Conservation (phyloP, 2,888 invertebrate genomes). For the Ommatoiulus sabulosus region DNA sequence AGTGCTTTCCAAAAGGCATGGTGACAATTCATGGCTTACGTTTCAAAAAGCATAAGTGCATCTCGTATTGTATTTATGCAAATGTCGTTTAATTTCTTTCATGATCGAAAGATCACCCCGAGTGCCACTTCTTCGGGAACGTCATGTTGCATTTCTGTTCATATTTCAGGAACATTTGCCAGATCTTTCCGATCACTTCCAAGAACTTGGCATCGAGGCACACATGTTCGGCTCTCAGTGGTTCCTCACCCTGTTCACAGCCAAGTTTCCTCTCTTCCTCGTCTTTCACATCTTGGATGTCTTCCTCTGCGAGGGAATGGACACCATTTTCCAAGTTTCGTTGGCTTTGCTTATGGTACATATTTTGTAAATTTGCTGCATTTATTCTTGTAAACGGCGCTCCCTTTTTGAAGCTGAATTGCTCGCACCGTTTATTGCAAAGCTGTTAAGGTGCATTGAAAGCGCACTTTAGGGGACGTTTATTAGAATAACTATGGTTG, state of each 20-base stretch:
- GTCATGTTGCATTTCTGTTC: background rate
- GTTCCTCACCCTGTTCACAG: slow-evolving; percentile 99
- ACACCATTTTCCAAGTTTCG: slow-evolving; percentile 96
- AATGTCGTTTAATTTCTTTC: background rate
- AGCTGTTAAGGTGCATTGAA: too few relatives aligned
- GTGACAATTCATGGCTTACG: too few relatives aligned
- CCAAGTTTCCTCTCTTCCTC: slow-evolving; percentile 96
- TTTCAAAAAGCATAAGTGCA: too few relatives aligned
- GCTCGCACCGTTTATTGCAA: too few relatives aligned
- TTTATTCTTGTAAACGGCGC: too few relatives aligned
- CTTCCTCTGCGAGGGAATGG: slow-evolving; percentile 86
- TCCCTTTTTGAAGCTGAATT: background rate
- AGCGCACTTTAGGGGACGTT: background rate
- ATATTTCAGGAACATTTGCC: slow-evolving; percentile 68
- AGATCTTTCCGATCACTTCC: slow-evolving; percentile 70
- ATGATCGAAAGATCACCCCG: background rate
- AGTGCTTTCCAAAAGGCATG: too few relatives aligned
- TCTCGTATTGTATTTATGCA: too few relatives aligned
- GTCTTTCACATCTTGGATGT: slow-evolving; percentile 98
- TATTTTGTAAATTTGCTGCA: slow-evolving; percentile 35
- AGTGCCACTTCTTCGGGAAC: background rate
- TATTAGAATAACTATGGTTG: background rate
- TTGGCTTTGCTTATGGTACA: slow-evolving; percentile 88
- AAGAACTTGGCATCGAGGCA: slow-evolving; percentile 86
- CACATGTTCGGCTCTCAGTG: slow-evolving; percentile 99